Conservation (phyloP, 2,888 invertebrate species). For the Emesis furor region DNA sequence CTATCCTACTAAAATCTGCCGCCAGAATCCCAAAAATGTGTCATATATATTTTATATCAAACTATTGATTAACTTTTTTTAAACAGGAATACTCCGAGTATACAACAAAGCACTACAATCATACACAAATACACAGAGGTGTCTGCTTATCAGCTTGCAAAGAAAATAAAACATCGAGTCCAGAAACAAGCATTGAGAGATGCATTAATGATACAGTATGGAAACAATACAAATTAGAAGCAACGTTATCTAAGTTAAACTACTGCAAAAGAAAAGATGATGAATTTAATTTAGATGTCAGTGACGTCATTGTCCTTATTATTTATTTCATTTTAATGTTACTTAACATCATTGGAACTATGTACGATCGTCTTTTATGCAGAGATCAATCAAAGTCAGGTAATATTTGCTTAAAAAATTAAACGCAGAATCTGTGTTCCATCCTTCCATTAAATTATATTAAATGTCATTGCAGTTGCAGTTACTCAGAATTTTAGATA, state of each 20-base stretch:
- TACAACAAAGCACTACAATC: constrained; percentile 85
- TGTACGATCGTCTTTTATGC: constrained; percentile 78
- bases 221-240: constrained; percentile 82
- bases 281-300: constrained; percentile 76
- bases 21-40: too few relatives aligned
- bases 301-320: constrained; percentile 82
- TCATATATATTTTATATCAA: too few relatives aligned
- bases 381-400: constrained; percentile 79
- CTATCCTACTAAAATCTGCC: too few relatives aligned
- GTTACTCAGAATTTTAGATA: too few relatives aligned
- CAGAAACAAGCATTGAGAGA: constrained; percentile 81
- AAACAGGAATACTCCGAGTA: constrained; percentile 84
- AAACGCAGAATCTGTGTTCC: too few relatives aligned
- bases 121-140: constrained; percentile 86
- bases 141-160: constrained; percentile 84
- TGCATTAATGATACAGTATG: constrained; percentile 85
- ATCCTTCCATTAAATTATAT: too few relatives aligned
- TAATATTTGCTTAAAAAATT: constrained; percentile 56
- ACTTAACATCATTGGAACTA: constrained; percentile 83
- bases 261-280: constrained; percentile 83
- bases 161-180: constrained; percentile 75
- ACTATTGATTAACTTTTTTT: not conserved
- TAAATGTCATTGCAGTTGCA: too few relatives aligned
- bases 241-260: constrained; percentile 78
- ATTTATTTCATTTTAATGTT: constrained; percentile 82